These are phyloP conservation scores for Gortyna flavago DNA, from an alignment of 2,888 invertebrate species.

Conservation along the genomic window DNA sequence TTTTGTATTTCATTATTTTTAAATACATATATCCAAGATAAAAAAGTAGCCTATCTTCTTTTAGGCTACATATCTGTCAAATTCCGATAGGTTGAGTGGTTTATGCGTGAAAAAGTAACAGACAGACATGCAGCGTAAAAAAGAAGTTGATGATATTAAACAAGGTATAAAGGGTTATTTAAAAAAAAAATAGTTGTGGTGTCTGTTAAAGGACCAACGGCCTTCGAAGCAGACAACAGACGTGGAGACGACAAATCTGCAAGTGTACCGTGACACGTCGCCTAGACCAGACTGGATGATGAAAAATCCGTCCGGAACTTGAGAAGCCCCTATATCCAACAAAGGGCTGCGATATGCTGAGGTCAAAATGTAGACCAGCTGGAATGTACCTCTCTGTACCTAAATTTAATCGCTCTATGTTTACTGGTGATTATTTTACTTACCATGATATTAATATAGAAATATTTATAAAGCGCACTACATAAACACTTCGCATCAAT, in stretches of 20 bases:
- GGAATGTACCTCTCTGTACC: not conserved
- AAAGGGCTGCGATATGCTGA: not conserved
- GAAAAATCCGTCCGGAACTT: not conserved
- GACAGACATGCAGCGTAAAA: no score
- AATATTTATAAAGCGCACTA: constrained; percentile 34
- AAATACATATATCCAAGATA: not conserved
- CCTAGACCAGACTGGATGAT: not conserved
- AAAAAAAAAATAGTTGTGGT: not conserved
- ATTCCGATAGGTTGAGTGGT: no score
- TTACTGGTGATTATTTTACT: constrained; percentile 36
- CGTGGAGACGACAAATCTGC: not conserved
- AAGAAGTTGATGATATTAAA: no score
- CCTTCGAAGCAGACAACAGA: not conserved
- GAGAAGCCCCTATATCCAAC: not conserved
- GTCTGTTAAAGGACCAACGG: not conserved
- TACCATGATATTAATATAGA: constrained; percentile 30
- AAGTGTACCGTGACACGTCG: not conserved
- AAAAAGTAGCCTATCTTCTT: not conserved
- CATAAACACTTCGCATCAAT: constrained; percentile 30
- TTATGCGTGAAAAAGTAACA: no score
- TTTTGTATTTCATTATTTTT: not conserved
- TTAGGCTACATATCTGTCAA: no score
- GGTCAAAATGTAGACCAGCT: not conserved
- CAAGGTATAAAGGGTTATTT: no score
- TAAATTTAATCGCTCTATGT: constrained; percentile 5